Conservation (phyloP, 2,113 vertebrate species). For the Procavia capensis region DNA sequence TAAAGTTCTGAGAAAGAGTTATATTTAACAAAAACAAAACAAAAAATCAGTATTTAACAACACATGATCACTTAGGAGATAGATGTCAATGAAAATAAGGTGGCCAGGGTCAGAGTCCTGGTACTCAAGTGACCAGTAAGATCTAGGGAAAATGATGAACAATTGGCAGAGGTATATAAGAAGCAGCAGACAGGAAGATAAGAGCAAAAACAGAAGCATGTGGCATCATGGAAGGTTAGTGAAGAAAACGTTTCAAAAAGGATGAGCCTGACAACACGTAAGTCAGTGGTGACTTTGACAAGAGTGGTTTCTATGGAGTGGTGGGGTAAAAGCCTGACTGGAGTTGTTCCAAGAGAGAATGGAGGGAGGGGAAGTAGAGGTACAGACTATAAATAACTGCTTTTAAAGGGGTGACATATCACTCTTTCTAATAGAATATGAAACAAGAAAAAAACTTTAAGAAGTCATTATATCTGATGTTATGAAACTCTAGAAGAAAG, state of each 20-base stretch:
- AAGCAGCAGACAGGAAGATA: neutral
- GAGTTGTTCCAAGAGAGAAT: neutral
- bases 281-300: neutral
- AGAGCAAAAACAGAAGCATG: neutral
- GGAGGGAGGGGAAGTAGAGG: neutral
- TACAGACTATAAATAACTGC: neutral
- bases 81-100: neutral
- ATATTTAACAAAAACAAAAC: neutral
- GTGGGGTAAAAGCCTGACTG: neutral
- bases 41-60: neutral
- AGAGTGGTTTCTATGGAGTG: neutral
- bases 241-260: neutral
- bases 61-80: neutral
- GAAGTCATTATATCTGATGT: neutral
- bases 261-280: neutral
- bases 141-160: neutral
- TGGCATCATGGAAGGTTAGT: neutral
- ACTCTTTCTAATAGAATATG: neutral
- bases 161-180: neutral
- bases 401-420: neutral
- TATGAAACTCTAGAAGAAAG: conserved; percentile 17
- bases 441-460: neutral
- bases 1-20: neutral
- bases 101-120: neutral
- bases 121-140: neutral